Evolutionary conservation across 2,113 vertebrate species (phyloP), one percentile per base, ranked within the genome.

Genomic region (Solea senegalensis): DNA sequence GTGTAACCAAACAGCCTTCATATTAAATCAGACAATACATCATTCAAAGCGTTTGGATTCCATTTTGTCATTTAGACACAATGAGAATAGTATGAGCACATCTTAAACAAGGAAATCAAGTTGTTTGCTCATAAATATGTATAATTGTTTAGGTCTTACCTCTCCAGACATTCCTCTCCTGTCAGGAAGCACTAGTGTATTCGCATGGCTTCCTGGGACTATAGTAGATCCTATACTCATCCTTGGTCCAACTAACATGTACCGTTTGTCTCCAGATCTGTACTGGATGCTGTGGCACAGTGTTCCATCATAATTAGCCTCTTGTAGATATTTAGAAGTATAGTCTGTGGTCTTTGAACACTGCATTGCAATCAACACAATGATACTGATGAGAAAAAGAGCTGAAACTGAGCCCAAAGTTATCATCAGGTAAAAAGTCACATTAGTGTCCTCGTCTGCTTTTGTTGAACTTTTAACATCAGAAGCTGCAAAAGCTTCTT

Each of bases 211-310:
- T 0, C 76, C 72, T 3, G 84, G 76, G 0, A 78, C 82, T 46
- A 84, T 81, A 72, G 83, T 82, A 62, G 83, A 82, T 71, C 83
- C 74, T 52, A 81, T 65, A 78, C 81, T 86, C 84, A 81, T 73
- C 3, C 78, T 80, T 27, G 84, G 81, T 53, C 84, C 81, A 54
- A 86, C 84, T 0, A 81, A 72, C 78, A 81, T 81, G 78, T 81
- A 81, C 1, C 49, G 40, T 27, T 54, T 61, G 58, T 61, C 58
- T 61, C 58, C 58, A 61, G 58, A 61, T 46, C 58, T 61, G 58
- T 61, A 61, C 58, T 61, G 58, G 58, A 61, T 60, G 57, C 57
- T 60, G 41, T 60, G 57, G 45, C 57, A 60, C 41, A 60, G 57
- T 27, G 57, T 60, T 8, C 57, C 57, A 4, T 60, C 57, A 9